Percentiles rank a stretch among this genome's conserved stretches.
Conservation (phyloP, 1,140 invertebrate species). For the Gryon sp. region DNA sequence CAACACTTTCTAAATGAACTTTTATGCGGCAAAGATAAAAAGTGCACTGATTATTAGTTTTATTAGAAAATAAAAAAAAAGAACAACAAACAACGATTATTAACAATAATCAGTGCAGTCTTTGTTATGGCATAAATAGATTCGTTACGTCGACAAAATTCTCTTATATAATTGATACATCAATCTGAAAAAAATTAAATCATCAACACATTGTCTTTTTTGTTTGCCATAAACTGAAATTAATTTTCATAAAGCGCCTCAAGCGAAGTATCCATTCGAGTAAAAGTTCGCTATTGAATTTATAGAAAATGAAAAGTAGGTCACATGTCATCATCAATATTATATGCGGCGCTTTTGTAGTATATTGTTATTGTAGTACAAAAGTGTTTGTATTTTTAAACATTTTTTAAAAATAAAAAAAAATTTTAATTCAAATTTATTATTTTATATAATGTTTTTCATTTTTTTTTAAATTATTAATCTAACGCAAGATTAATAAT, state of each 20-base stretch:
- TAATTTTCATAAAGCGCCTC: slow-evolving; percentile 32
- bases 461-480: not conserved
- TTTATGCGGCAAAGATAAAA: not conserved
- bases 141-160: not conserved
- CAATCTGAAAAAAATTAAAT: not conserved
- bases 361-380: slow-evolving; percentile 38
- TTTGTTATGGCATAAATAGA: too few species aligned
- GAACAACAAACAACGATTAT: too few species aligned
- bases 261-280: slow-evolving; percentile 26
- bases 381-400: slow-evolving; percentile 3
- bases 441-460: not conserved
- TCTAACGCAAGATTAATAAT: not conserved
- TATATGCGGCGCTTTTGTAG: too few species aligned
- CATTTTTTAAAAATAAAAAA: not conserved
- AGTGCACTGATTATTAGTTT: too few species aligned
- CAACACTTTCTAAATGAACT: too few species aligned
- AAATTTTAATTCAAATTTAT: not conserved
- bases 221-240: not conserved
- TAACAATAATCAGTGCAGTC: too few species aligned
- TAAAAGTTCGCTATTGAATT: slow-evolving; percentile 60
- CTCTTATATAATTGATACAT: not conserved
- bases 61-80: too few species aligned
- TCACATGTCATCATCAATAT: slow-evolving; percentile 48
- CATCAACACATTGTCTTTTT: not conserved
- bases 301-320: slow-evolving; percentile 55